Evolutionary conservation across 2,113 vertebrate species (phyloP).

Genomic region (Isichthys henryi): DNA sequence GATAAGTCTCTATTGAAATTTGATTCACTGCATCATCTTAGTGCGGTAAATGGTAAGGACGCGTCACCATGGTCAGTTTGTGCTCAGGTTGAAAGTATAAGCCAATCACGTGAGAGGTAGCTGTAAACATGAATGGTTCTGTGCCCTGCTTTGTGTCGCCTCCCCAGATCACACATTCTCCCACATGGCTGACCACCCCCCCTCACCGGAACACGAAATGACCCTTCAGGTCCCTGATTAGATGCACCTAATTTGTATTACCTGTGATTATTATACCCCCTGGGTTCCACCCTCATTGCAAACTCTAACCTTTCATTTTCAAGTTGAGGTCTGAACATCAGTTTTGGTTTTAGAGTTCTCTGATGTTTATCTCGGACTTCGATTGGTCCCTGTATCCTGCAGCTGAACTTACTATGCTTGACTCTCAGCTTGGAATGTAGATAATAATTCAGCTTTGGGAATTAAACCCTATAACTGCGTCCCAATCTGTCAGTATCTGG

Average conservation of each 20-base stretch:
- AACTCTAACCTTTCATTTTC: not conserved
- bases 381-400: not conserved
- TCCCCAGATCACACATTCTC: not conserved
- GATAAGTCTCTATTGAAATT: not conserved
- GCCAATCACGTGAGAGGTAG: not conserved
- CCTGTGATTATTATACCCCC: not conserved
- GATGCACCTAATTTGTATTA: not conserved
- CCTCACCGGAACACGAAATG: not conserved
- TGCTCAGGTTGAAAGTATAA: not conserved
- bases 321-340: not conserved
- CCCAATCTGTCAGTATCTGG: not conserved
- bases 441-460: not conserved
- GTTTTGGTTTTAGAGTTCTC: not conserved
- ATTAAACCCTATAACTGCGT: not conserved
- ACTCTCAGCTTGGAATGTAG: not conserved
- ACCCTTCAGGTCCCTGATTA: not conserved
- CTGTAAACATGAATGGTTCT: not conserved
- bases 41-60: not conserved
- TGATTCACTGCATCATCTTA: not conserved
- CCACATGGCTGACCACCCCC: not conserved
- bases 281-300: not conserved
- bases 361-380: not conserved
- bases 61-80: not conserved
- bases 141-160: not conserved
- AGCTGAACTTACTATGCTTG: not conserved